Percentiles rank a stretch among this genome's conserved stretches.
These are phyloP conservation scores for Caranx ignobilis DNA, from an alignment of 2,113 vertebrate species.

Conservation along the genomic window DNA sequence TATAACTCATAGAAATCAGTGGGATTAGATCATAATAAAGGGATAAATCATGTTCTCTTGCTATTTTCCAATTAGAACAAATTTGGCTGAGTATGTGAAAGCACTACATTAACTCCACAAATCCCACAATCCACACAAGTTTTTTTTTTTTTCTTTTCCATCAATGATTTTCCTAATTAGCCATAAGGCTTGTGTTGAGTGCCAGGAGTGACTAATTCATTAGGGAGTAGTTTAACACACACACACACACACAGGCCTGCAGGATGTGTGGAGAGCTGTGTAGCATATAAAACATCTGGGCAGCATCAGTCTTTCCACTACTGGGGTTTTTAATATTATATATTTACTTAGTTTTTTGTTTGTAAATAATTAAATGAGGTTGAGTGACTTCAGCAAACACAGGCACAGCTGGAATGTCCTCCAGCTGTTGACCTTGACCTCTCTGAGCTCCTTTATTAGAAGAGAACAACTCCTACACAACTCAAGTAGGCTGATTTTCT, in stretches of 20 bases:
- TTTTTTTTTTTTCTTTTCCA: constrained; percentile 1
- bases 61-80: constrained; percentile 40
- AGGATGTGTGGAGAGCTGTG: constrained; percentile 31
- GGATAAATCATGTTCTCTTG: constrained; percentile 22
- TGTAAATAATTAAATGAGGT: constrained; percentile 9
- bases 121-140: constrained; percentile 27
- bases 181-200: constrained; percentile 29
- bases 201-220: constrained; percentile 64
- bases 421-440: constrained; percentile 18
- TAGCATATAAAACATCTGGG: constrained; percentile 48
- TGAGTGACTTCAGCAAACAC: constrained; percentile 5
- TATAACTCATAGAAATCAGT: not conserved
- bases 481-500: not conserved
- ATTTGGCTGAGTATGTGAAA: constrained; percentile 22
- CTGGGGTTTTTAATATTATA: not conserved
- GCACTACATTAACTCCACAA: constrained; percentile 36
- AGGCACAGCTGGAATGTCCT: not conserved
- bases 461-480: not conserved
- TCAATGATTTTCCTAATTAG: constrained; percentile 50
- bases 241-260: constrained; percentile 33
- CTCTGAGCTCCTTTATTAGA: constrained; percentile 1
- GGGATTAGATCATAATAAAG: constrained; percentile 8
- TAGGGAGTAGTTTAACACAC: constrained; percentile 38
- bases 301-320: not conserved
- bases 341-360: not conserved